Conservation (phyloP, 2,113 vertebrate genomes). For the Ammospiza caudacuta region DNA sequence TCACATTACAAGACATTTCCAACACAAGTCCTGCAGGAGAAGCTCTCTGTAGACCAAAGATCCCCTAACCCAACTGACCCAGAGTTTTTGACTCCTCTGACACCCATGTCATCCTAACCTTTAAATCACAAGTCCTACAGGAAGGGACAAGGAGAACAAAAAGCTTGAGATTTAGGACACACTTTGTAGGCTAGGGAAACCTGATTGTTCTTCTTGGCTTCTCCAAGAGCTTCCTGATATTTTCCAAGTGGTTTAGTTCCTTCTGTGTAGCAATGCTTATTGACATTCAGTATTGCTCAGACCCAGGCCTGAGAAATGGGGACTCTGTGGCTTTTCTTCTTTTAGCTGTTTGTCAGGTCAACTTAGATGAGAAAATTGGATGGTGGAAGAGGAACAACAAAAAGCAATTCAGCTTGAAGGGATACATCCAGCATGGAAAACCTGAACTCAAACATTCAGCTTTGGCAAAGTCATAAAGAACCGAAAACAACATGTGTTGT, state of each 20-base stretch:
- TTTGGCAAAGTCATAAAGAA: conserved; percentile 6
- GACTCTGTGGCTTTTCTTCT: background rate
- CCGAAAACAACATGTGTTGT: background rate
- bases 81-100: background rate
- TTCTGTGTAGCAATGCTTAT: background rate
- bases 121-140: background rate
- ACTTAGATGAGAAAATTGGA: background rate
- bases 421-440: background rate
- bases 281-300: background rate
- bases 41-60: background rate
- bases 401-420: background rate
- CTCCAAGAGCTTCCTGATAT: background rate
- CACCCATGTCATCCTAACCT: background rate
- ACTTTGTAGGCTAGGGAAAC: background rate
- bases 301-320: background rate
- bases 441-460: background rate
- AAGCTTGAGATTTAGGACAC: background rate
- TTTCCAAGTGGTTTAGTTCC: conserved; percentile 9
- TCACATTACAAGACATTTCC: background rate
- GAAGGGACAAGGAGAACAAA: background rate
- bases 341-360: conserved; percentile 15
- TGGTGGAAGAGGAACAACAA: background rate
- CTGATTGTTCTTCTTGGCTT: background rate
- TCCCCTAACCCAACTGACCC: background rate
- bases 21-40: background rate